Conservation (phyloP, 2,888 invertebrate species). For the Caradrina kadenii region DNA sequence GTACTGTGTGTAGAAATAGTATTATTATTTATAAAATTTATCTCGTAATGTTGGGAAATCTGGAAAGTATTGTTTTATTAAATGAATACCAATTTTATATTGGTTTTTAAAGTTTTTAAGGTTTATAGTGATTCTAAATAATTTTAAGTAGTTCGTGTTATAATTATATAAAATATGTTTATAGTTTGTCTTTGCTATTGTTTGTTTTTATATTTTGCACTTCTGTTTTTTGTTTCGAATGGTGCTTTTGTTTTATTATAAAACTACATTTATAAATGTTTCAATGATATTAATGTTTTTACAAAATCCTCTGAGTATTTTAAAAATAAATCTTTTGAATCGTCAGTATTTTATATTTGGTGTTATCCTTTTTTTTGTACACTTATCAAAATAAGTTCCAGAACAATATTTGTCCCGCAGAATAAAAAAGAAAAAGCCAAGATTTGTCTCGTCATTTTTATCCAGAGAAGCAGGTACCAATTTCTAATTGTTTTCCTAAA, state of each 20-base stretch:
- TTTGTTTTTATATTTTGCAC: constrained; percentile 54
- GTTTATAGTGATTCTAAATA: constrained; percentile 31
- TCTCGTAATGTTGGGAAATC: constrained; percentile 17
- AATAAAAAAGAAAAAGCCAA: no score
- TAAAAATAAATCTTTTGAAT: constrained; percentile 38
- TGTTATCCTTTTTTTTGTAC: not conserved
- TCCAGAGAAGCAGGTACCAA: no score
- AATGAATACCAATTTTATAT: constrained; percentile 9
- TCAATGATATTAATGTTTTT: constrained; percentile 35
- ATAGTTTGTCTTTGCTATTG: constrained; percentile 36
- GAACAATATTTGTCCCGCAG: not conserved
- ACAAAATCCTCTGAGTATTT: constrained; percentile 35
- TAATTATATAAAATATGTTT: constrained; percentile 21
- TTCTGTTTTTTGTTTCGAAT: constrained; percentile 49
- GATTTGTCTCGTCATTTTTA: no score
- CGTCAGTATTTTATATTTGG: constrained; percentile 1
- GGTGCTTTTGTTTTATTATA: constrained; percentile 59
- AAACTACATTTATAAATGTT: constrained; percentile 47
- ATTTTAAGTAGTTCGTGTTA: constrained; percentile 1
- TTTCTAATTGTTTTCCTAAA: no score
- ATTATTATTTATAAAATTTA: constrained; percentile 28
- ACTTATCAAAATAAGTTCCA: no score
- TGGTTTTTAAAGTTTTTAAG: constrained; percentile 9
- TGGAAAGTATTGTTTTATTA: constrained; percentile 48
- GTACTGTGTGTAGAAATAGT: constrained; percentile 9